Evolutionary conservation across 1,140 invertebrate genomes (phyloP).

Genomic region (Cepaea nemoralis): DNA sequence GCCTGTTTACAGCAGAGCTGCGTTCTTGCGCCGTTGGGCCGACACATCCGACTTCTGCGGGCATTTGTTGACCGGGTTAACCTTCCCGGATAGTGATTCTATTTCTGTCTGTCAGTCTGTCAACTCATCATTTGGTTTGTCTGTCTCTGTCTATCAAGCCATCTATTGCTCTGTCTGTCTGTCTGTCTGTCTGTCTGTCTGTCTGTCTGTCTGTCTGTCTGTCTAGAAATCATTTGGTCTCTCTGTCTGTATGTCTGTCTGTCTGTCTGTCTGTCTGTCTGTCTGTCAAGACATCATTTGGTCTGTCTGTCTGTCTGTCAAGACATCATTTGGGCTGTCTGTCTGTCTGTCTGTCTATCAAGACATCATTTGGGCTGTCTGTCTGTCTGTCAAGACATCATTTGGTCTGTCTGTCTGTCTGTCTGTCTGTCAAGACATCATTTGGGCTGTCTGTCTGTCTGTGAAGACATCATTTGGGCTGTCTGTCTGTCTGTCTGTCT

Average conservation of each 20-base stretch:
- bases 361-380: background rate
- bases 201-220: background rate
- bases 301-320: background rate
- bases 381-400: too few relatives aligned
- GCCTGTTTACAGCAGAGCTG: too few relatives aligned
- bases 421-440: background rate
- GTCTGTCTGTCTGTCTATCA: background rate
- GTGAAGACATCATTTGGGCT: background rate
- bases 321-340: background rate
- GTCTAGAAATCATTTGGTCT: background rate
- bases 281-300: background rate
- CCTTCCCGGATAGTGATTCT: too few relatives aligned
- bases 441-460: background rate
- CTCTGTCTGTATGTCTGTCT: slow-evolving; percentile 4
- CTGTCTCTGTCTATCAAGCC: slow-evolving; percentile 13
- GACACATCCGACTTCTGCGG: too few relatives aligned
- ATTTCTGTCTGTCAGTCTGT: slow-evolving; percentile 14
- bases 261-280: background rate
- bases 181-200: background rate
- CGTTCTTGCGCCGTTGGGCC: too few relatives aligned
- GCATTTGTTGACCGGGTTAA: too few relatives aligned
- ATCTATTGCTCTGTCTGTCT: slow-evolving; percentile 16
- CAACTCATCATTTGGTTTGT: too few relatives aligned
- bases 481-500: slow-evolving; percentile 2
- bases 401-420: too few relatives aligned